Percentiles rank a stretch among this genome's conserved stretches.
These are phyloP conservation scores for Gallirallus australis DNA, from an alignment of 2,797 vertebrate genomes.

Conservation along the genomic window DNA sequence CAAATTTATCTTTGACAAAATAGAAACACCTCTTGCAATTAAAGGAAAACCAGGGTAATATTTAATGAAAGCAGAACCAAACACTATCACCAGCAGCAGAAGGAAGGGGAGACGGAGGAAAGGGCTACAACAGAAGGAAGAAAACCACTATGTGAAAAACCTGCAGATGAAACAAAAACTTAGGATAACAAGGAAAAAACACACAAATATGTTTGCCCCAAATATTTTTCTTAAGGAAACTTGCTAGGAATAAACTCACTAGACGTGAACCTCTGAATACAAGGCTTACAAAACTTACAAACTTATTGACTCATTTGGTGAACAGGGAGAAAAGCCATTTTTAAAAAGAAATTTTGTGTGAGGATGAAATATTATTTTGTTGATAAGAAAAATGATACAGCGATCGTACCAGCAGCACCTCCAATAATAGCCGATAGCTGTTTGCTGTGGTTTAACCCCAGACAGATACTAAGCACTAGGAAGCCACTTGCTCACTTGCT, in stretches of 20 bases:
- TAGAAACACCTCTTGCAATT: constrained; percentile 2
- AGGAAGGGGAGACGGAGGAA: background rate
- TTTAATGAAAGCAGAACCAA: constrained; percentile 34
- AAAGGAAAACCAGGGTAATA: constrained; percentile 16
- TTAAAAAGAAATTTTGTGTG: background rate
- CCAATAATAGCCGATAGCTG: background rate
- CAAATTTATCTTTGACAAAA: constrained; percentile 64
- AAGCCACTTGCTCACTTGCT: no score
- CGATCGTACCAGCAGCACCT: background rate
- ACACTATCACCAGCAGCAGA: background rate
- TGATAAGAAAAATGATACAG: background rate
- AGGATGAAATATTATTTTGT: background rate
- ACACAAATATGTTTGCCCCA: background rate
- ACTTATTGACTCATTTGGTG: background rate
- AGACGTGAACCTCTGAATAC: background rate
- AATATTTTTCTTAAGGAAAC: background rate
- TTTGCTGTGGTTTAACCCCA: background rate
- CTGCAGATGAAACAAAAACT: background rate
- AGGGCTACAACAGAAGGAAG: background rate
- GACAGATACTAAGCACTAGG: no score
- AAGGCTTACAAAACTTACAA: background rate
- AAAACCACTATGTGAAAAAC: background rate
- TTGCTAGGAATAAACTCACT: background rate
- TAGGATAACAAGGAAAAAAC: background rate
- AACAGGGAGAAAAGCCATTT: background rate